phyloP scores from a whole-genome alignment of 2,888 invertebrate genomes.

The Meiosimyza decipiens region DNA sequence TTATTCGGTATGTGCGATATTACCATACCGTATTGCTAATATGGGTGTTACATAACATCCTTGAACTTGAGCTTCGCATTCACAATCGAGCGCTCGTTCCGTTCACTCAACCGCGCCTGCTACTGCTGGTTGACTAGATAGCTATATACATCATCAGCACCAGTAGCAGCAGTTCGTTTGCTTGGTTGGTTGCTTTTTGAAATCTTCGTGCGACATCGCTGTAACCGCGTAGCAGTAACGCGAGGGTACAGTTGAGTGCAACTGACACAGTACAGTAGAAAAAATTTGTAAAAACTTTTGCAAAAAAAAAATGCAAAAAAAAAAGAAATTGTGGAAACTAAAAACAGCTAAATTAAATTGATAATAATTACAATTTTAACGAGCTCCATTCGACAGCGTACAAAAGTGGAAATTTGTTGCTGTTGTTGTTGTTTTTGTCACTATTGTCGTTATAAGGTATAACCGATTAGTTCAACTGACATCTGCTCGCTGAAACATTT shows the following conservation, averaged over 20 bases:
- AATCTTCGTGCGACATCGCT: conserved; percentile 37
- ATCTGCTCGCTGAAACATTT: neutral
- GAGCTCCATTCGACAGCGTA: neutral
- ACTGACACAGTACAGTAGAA: conserved; percentile 19
- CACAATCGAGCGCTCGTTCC: conserved; percentile 8
- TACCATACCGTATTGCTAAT: neutral
- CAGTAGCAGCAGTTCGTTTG: conserved; percentile 48
- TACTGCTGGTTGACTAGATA: neutral
- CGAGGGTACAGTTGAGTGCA: conserved; percentile 32
- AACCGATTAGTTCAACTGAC: neutral
- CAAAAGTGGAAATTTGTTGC: too few species aligned
- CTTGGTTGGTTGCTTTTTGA: conserved; percentile 47
- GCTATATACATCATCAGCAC: neutral
- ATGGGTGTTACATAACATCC: conserved; percentile 63
- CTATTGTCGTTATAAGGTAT: too few species aligned
- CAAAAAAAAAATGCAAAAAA: conserved; percentile 18
- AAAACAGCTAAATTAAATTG: conserved; percentile 22
- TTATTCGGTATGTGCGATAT: neutral
- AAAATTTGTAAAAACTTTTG: neutral
- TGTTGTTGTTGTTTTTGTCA: too few species aligned
- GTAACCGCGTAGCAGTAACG: neutral
- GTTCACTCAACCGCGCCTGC: neutral
- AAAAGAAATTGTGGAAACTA: conserved; percentile 23
- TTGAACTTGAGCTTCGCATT: conserved; percentile 65
- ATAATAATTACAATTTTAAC: conserved; percentile 22